phyloP scores from a whole-genome alignment of 2,797 vertebrate genomes.

The Alca torda region DNA sequence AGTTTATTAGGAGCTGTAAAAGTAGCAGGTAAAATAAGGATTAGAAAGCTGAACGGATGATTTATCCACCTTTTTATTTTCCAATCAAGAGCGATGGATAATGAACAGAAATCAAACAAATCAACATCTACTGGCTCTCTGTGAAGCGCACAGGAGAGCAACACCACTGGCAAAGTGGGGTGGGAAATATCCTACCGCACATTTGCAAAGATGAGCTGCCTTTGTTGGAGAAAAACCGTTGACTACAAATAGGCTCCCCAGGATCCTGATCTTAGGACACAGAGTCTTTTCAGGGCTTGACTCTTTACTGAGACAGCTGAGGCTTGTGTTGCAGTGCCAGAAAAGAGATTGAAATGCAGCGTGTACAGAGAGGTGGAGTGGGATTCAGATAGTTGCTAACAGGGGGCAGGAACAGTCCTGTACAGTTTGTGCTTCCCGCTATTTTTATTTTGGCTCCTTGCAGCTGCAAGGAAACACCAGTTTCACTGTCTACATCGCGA shows the following conservation, averaged over 20 bases:
- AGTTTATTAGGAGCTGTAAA: not conserved
- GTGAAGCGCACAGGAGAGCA: not conserved
- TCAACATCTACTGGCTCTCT: not conserved
- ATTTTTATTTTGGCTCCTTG: not conserved
- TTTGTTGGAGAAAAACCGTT: constrained; percentile 18
- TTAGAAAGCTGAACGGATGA: not conserved
- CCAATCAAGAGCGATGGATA: not conserved
- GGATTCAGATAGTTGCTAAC: not conserved
- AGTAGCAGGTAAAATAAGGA: not conserved
- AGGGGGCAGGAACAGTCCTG: not conserved
- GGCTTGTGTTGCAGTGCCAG: not conserved
- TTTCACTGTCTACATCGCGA: not conserved
- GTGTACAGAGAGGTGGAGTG: not conserved
- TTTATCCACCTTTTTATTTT: not conserved
- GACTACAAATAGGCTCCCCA: not conserved
- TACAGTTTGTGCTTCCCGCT: not conserved
- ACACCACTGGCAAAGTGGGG: not conserved
- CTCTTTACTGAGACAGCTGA: not conserved
- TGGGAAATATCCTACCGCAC: not conserved
- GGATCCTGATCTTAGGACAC: not conserved
- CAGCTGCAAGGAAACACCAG: not conserved
- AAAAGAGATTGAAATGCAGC: not conserved
- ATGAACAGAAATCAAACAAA: not conserved
- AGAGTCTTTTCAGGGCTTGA: not conserved
- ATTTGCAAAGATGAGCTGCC: not conserved